phyloP scores from a whole-genome alignment of 2,797 vertebrate species.

The Pseudopleuronectes americanus region DNA sequence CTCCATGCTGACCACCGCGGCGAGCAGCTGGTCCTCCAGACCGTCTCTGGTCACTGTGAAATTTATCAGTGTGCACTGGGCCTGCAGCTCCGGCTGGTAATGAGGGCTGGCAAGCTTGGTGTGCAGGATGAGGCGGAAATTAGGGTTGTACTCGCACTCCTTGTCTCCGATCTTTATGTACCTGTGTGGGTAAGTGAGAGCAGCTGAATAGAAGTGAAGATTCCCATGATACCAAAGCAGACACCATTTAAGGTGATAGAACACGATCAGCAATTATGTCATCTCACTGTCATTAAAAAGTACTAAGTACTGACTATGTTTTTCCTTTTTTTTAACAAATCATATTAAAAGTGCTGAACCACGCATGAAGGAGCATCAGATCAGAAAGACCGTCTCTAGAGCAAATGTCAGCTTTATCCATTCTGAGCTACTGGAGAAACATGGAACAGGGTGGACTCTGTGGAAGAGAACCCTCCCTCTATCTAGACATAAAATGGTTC shows the following conservation, averaged over 20 bases:
- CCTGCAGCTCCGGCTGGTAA: conserved; percentile 97
- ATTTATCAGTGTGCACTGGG: conserved; percentile 96
- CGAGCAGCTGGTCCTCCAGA: conserved; percentile 95
- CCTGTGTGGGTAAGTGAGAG: conserved; percentile 69
- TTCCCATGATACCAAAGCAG: background rate
- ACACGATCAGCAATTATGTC: too few species aligned
- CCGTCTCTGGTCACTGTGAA: conserved; percentile 93
- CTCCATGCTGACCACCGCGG: conserved; percentile 92
- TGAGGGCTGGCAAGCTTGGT: conserved; percentile 96
- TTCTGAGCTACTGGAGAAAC: background rate
- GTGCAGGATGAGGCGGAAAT: conserved; percentile 94
- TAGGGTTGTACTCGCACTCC: conserved; percentile 92
- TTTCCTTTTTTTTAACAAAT: too few species aligned
- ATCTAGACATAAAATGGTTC: too few species aligned
- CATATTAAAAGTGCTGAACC: too few species aligned
- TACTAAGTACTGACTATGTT: background rate
- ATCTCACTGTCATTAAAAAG: too few species aligned
- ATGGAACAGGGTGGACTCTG: too few species aligned
- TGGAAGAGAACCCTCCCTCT: too few species aligned
- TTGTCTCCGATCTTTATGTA: conserved; percentile 95
- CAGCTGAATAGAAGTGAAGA: background rate
- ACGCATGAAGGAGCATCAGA: too few species aligned
- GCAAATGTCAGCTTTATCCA: too few species aligned
- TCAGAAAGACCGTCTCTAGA: too few species aligned
- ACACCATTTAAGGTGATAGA: background rate